Evolutionary conservation across 2,888 invertebrate genomes (phyloP).

Genomic region (Leptopterna dolabrata): DNA sequence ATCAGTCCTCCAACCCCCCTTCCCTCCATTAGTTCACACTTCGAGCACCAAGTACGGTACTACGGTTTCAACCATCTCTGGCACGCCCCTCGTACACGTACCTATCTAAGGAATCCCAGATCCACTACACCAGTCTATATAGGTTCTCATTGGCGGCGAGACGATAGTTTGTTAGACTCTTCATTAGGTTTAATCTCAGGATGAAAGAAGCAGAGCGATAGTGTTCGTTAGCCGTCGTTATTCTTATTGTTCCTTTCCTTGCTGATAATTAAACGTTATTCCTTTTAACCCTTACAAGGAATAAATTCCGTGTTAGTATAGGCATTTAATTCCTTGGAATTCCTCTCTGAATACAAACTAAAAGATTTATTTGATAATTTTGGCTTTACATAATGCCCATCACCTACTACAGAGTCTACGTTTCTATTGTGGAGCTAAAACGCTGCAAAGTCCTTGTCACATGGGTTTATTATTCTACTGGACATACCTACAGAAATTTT

Average conservation of each 20-base stretch:
- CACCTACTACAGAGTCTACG: too few species aligned
- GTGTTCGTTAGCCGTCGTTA: neutral
- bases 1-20: neutral
- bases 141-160: neutral
- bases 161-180: neutral
- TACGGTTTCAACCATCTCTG: neutral
- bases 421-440: too few species aligned
- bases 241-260: neutral
- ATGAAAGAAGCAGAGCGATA: neutral
- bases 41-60: neutral
- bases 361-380: too few species aligned
- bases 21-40: neutral
- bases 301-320: too few species aligned
- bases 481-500: too few species aligned
- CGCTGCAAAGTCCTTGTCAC: too few species aligned
- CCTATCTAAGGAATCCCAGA: neutral
- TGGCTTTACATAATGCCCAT: too few species aligned
- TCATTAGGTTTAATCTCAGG: neutral
- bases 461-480: too few species aligned
- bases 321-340: too few species aligned
- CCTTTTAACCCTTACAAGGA: too few species aligned
- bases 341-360: too few species aligned
- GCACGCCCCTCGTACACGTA: neutral
- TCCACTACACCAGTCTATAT: neutral
- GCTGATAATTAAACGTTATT: neutral